Conservation (phyloP, 1,140 invertebrate genomes). For the Cydia amplana region DNA sequence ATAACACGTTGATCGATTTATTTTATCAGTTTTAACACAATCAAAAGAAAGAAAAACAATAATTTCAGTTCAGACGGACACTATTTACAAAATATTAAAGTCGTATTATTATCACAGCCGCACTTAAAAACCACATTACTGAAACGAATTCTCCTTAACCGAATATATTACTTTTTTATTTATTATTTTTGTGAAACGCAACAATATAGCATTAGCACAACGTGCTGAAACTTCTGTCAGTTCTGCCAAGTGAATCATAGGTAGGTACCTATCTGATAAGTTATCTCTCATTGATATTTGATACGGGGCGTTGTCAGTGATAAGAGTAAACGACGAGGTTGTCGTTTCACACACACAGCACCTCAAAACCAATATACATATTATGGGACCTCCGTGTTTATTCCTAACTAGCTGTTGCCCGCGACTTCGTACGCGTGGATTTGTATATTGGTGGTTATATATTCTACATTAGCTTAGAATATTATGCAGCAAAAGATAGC, state of each 20-base stretch:
- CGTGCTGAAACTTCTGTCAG: not conserved
- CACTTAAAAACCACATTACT: not conserved
- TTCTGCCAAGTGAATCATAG: constrained; percentile 40
- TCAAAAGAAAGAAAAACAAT: not conserved
- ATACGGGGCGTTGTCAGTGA: constrained; percentile 46
- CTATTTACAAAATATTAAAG: not conserved
- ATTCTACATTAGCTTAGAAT: too few species aligned
- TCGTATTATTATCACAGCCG: not conserved
- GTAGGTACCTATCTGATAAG: constrained; percentile 34
- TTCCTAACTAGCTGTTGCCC: too few species aligned
- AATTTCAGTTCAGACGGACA: too few species aligned
- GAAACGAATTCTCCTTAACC: not conserved
- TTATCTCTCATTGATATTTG: constrained; percentile 42
- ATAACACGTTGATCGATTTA: too few species aligned
- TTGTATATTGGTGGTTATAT: too few species aligned
- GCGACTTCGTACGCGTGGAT: too few species aligned
- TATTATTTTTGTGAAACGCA: not conserved
- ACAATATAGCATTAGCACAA: not conserved
- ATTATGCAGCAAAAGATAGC: too few species aligned
- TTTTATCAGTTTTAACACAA: not conserved
- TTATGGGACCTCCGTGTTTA: too few species aligned
- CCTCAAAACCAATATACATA: too few species aligned
- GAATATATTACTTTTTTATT: not conserved
- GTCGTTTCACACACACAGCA: not conserved
- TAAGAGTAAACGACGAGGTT: constrained; percentile 30